phyloP scores from a whole-genome alignment of 2,888 invertebrate genomes.

The Sarcophaga rosellei region DNA sequence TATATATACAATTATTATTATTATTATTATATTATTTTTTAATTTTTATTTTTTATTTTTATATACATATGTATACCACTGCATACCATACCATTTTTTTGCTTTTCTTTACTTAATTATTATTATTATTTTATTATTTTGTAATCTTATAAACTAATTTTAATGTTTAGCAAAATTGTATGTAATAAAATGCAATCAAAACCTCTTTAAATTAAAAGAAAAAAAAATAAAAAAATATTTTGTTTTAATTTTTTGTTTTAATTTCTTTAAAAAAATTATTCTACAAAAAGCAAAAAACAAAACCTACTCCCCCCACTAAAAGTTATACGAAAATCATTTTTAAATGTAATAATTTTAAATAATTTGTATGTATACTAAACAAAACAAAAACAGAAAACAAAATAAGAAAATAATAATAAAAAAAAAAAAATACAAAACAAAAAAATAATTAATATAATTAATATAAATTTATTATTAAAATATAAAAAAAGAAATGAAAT shows the following conservation, averaged over 20 bases:
- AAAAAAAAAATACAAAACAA: slow-evolving; percentile 68
- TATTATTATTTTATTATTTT: slow-evolving; percentile 57
- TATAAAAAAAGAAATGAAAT: slow-evolving; percentile 70
- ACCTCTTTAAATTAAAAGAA: slow-evolving; percentile 36
- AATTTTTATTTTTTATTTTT: slow-evolving; percentile 56
- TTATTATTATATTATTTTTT: slow-evolving; percentile 71
- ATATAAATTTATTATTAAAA: slow-evolving; percentile 69
- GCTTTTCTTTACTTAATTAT: background rate
- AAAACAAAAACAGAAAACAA: slow-evolving; percentile 69
- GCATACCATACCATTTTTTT: too few relatives aligned
- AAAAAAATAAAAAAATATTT: background rate
- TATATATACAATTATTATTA: slow-evolving; percentile 80
- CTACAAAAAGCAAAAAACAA: slow-evolving; percentile 49
- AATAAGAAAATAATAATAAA: slow-evolving; percentile 60
- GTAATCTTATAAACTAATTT: slow-evolving; percentile 47
- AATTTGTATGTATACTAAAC: slow-evolving; percentile 81
- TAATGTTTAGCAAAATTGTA: slow-evolving; percentile 81
- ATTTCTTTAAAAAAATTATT: slow-evolving; percentile 22
- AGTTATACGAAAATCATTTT: slow-evolving; percentile 77
- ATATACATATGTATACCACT: too few relatives aligned
- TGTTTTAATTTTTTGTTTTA: slow-evolving; percentile 18
- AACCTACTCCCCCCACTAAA: slow-evolving; percentile 46
- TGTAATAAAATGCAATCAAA: slow-evolving; percentile 79
- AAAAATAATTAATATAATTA: slow-evolving; percentile 73
- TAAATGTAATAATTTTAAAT: slow-evolving; percentile 80